Evolutionary conservation across 2,888 invertebrate species (phyloP), one percentile per base, ranked within the genome.

Genomic region (Disparrhopalites patrizii): DNA sequence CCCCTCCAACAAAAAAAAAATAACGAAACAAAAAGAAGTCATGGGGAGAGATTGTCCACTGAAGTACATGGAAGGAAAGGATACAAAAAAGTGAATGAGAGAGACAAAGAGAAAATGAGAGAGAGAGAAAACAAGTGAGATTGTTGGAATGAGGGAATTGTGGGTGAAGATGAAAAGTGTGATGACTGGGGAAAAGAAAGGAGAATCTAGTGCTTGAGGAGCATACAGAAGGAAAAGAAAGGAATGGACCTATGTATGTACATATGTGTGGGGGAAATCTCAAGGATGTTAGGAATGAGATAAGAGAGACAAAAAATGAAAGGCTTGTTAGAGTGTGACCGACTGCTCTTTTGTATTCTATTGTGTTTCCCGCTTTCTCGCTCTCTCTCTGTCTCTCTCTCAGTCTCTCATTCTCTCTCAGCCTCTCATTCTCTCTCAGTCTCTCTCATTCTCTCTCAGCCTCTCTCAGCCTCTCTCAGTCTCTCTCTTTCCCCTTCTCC

Each of bases 321-420:
- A 43, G 43, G 43, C 43, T 43, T 43, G 43, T 43, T 43, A 43
- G 43, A 4, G 43, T 43, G 43, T 43, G 43, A 43, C 43, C 43
- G 20, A 43, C n/a, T 43, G 20, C 43, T 43, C 50, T 50, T 50
- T 50, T 50, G 20, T 50, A n/a, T 23, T 50, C 50, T 13, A 7
- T 13, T 27, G 13, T 50, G 20, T 20, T 27, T 27, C 27, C 18
- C 50, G 27, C 50, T 50, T 20, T 23, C 20, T 3, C 7, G 18
- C 18, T 50, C 13, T 50, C 50, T 50, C 50, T 50, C 23, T n/a
- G 8, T 50, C 50, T 50, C 43, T 43, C 43, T 43, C 8, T 5
- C 56, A 31, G 10, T 27, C 8, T 60, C 18, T 10, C 28, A 7
- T 43, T 47, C 60, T 28, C 27, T 36, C 33, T 56, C n/a, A n/a